Base-by-base conservation (phyloP, 2,113 vertebrate species). In the Tyrannus savana region DNA sequence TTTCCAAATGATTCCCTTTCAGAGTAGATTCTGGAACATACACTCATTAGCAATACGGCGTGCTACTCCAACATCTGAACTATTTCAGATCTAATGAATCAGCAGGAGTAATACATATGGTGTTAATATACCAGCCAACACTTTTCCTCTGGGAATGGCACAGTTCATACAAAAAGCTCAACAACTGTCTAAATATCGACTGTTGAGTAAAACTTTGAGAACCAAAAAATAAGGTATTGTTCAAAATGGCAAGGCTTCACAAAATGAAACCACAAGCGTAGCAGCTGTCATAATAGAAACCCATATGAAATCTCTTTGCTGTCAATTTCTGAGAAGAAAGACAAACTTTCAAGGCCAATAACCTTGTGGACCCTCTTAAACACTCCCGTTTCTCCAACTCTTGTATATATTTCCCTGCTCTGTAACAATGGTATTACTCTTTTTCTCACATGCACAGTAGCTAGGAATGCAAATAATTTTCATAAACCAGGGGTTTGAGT, bases 241-340 rank as follows among this genome's bases (percentile, higher is more conserved):
- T 93, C 92, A 92, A 78, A 96, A 91, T 19, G 28, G 49, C n/a
- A 95, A 82, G n/a, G 77, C 19, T 78, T 79, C 66, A 82, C 77
- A 90, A 93, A 95, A 95, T 12, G 49, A 95, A 96, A 84, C 62
- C 84, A 87, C 31, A 85, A 75, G 62, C 0, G 0, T 2, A 84
- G 84, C 89, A 93, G 90, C 94, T 95, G 90, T 84, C 77, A 82
- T 87, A 91, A 92, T 1, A 96, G 74, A 89, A 92, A 87, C 7
- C 21, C 39, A 39, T 30, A 89, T 7, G 28, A 92, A 89, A 84
- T n/a, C 37, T 67, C 77, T 89, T 90, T 79, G 80, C 72, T 79
- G 33, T 80, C 15, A 6, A 41, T 62, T 94, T 87, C 68, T 67
- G 47, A 25, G 44, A 84, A 92, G 69, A 92, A 95, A 73, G 30